Evolutionary conservation across 2,888 invertebrate species (phyloP), one percentile per base, ranked within the genome.

Genomic region (Apodemia mormo): DNA sequence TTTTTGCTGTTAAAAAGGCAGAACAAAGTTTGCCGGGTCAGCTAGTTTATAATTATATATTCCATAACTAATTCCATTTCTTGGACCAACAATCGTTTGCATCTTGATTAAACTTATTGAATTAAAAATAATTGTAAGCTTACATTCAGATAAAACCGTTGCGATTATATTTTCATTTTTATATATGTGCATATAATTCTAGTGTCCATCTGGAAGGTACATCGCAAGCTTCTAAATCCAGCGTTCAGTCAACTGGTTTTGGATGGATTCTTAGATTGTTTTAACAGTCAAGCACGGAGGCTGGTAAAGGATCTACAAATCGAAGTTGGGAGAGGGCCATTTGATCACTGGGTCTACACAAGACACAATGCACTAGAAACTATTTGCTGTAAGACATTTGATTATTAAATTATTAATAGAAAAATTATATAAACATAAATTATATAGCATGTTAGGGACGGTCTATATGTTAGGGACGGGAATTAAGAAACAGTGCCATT

Each of bases 311-410:
- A 76, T 5, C 68, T 83, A 22, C 70, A 68, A 0, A 70, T 70
- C 0, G 71, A 78, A 49, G 75, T 75, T 9, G 80, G 76, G 0
- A 74, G 74, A 22, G 77, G 76, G 43, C 79, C 80, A 1, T 90
- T 90, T 66, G 88, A 90, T 58, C 88, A 88, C 58, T 87, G 85
- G 86, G 81, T 78, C 0, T 87, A 88, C 58, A 87, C 86, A 0
- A 77, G 85, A 40, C 85, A 84, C 67, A 88, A 88, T 67, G 85
- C 87, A 2, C 76, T 90, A 75, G 89, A 89, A 72, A 89, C 81
- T 56, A 67, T 67, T 29, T 71, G 65, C 65, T 49, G 73, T 71
- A 65, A 68, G 71, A 43, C 70, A 56, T 14, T 37, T 37, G 10
- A 30, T 54, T 14, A 45, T 30, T 29, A n/a, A 49, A 49, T 3